These are phyloP conservation scores for Eulemur coronatus DNA, from an alignment of 2,797 vertebrate species.

Conservation along the genomic window DNA sequence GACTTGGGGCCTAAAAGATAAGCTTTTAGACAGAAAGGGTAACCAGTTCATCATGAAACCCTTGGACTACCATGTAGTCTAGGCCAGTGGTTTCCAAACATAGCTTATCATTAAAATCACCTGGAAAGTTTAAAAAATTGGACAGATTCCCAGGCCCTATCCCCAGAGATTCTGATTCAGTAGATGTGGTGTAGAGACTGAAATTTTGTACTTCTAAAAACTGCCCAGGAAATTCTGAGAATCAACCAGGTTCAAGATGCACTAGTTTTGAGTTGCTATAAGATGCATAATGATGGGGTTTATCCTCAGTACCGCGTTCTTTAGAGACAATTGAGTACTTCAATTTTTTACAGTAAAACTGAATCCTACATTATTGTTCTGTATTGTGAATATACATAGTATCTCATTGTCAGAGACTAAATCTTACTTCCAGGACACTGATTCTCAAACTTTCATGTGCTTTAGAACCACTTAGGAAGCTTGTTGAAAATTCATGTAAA, in stretches of 20 bases:
- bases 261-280: background rate
- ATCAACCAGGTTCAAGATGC: background rate
- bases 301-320: background rate
- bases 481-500: conserved; percentile 6
- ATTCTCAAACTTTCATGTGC: background rate
- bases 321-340: background rate
- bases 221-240: background rate
- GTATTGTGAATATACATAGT: background rate
- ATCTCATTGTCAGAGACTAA: background rate
- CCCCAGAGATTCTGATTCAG: background rate
- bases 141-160: background rate
- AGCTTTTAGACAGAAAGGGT: conserved; percentile 3
- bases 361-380: background rate
- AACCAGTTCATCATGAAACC: background rate
- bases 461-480: background rate
- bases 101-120: background rate
- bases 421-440: background rate
- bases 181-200: background rate
- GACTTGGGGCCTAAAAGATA: background rate
- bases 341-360: background rate
- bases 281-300: background rate
- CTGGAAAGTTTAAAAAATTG: background rate
- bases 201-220: background rate
- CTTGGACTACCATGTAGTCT: background rate
- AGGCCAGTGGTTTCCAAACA: background rate